phyloP scores from a whole-genome alignment of 2,797 vertebrate species.

The Cichlasoma orientale region DNA sequence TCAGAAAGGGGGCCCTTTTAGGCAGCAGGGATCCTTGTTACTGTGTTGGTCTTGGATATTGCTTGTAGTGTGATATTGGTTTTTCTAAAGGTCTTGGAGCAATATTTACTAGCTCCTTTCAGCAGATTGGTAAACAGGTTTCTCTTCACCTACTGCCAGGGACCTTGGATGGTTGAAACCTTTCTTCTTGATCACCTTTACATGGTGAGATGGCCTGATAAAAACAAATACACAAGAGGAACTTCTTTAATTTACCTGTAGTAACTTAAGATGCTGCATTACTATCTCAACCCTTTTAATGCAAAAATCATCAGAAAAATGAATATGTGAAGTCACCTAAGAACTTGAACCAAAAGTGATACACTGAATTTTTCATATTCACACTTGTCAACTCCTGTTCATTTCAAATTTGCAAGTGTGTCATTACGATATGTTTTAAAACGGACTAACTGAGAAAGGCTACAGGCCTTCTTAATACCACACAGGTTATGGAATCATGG shows the following conservation, averaged over 20 bases:
- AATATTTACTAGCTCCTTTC: constrained; percentile 12
- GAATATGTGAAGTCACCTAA: background rate
- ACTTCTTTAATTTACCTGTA: background rate
- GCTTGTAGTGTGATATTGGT: constrained; percentile 24
- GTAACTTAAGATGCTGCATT: background rate
- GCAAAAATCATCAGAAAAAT: too few species aligned
- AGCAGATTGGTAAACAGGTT: background rate
- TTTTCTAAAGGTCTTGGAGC: constrained; percentile 22
- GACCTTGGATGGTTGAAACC: constrained; percentile 11
- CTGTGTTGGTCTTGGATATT: constrained; percentile 7
- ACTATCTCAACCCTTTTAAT: too few species aligned
- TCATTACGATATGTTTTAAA: background rate
- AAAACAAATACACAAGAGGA: background rate
- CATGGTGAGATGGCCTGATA: background rate
- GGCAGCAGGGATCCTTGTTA: constrained; percentile 23
- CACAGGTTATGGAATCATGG: background rate
- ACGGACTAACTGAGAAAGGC: background rate
- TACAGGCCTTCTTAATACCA: background rate
- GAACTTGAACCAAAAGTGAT: background rate
- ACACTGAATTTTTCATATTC: background rate
- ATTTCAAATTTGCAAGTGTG: background rate
- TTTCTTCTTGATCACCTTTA: background rate
- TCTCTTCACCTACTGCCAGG: constrained; percentile 3
- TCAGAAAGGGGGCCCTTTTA: constrained; percentile 6
- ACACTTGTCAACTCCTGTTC: background rate